Evolutionary conservation across 1,140 invertebrate genomes (phyloP), one percentile per base, ranked within the genome.

Genomic region (Daktulosphaira vitifoliae): DNA sequence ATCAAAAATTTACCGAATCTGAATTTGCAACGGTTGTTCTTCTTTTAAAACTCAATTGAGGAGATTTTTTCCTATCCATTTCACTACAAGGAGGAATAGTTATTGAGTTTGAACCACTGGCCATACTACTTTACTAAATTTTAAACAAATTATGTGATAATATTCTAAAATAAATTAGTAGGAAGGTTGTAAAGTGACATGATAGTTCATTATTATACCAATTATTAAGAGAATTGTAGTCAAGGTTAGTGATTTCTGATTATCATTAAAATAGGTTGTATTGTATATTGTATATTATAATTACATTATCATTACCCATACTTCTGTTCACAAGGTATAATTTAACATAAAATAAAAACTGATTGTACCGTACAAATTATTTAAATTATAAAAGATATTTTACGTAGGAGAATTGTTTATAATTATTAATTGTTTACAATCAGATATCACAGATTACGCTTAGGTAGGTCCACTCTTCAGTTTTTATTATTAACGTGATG

Each of bases 51-150:
- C 68, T 56, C 37, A 67, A 64, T 48, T 68, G 65, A 18, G 70
- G 70, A 37, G 69, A 70, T 29, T 66, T 67, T 50, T 71, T 71
- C 50, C 69, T 71, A 33, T 71, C 70, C 69, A 71, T 70, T 8
- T 44, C 65, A 33, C 16, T 38, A 22, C 6, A 20, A 33, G 20
- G 2, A 15, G 42, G 56, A 8, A 62, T 25, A 22, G 23, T 2
- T 22, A 62, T 62, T 2, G 39, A 29, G 29, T 62, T 62, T 6
- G 18, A 9, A 44, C 39, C 26, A 22, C 56, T 62, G 15, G 56
- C 42, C 56, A 62, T 62, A 5, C 39, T 23, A 25, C 11, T 44
- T 26, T 44, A 25, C 3, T 44, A 13, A 0, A 26, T 25, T 11
- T 20, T 1, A 48, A 33, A 15, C 29, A 48, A 15, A 29, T 16